These are phyloP conservation scores for Quadroppia sp. DNA, from an alignment of 2,888 invertebrate species.

Conservation along the genomic window DNA sequence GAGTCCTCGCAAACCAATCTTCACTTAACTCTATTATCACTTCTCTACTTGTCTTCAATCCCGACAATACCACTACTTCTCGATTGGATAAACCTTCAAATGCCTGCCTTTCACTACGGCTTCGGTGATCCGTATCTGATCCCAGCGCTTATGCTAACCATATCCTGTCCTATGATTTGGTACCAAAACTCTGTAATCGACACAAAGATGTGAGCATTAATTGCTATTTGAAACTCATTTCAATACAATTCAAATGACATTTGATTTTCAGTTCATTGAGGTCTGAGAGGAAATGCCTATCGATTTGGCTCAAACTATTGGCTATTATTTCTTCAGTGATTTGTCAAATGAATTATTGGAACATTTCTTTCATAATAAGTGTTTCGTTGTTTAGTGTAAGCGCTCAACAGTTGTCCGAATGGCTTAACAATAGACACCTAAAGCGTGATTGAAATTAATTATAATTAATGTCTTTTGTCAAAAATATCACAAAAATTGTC, in stretches of 20 bases:
- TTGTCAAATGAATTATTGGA: constrained; percentile 27
- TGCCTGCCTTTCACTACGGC: constrained; percentile 9
- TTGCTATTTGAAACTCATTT: not conserved
- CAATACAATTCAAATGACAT: not conserved
- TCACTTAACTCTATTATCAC: constrained; percentile 7
- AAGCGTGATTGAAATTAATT: constrained; percentile 7
- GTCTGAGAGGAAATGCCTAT: not conserved
- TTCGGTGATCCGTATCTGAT: not conserved
- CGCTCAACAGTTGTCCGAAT: constrained; percentile 11
- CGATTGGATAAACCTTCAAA: constrained; percentile 17
- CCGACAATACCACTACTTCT: constrained; percentile 24
- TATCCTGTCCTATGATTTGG: constrained; percentile 19
- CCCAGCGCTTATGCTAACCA: not conserved
- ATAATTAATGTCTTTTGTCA: not conserved
- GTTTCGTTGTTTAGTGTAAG: not conserved
- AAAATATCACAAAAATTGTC: not conserved
- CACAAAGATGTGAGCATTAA: constrained; percentile 8
- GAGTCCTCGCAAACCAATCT: not conserved
- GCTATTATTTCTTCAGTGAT: not conserved
- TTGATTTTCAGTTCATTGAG: not conserved
- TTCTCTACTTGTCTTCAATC: constrained; percentile 2
- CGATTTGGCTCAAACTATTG: not conserved
- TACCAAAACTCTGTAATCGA: constrained; percentile 8
- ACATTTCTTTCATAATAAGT: not conserved
- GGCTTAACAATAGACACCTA: not conserved